phyloP scores from a whole-genome alignment of 2,888 invertebrate genomes.

The Cremastobaeus sp. region DNA sequence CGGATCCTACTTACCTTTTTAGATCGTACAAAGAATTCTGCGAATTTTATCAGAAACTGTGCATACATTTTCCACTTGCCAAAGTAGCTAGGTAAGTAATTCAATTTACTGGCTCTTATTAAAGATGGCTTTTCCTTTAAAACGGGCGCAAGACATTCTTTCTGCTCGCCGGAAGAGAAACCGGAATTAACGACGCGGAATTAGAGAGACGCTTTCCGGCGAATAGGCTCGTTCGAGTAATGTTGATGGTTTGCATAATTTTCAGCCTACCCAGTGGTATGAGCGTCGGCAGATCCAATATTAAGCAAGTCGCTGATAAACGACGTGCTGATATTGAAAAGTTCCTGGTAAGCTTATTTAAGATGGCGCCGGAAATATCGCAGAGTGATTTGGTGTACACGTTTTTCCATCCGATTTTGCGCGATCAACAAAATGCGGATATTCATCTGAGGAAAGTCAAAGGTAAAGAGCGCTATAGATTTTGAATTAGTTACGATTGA shows the following conservation, averaged over 20 bases:
- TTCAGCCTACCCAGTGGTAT: constrained; percentile 85
- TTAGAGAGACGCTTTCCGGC: background rate
- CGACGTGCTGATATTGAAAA: constrained; percentile 92
- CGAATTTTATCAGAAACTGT: constrained; percentile 96
- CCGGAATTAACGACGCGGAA: constrained; percentile 7
- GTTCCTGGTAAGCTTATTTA: constrained; percentile 91
- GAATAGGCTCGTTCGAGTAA: constrained; percentile 11
- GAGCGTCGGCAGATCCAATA: constrained; percentile 94
- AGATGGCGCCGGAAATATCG: constrained; percentile 94
- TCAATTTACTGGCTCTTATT: constrained; percentile 37
- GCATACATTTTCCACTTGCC: constrained; percentile 93
- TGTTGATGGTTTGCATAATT: constrained; percentile 49
- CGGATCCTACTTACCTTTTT: constrained; percentile 92
- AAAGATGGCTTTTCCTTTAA: constrained; percentile 37
- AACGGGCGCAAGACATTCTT: constrained; percentile 55
- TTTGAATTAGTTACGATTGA: constrained; percentile 7
- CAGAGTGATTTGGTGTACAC: constrained; percentile 98
- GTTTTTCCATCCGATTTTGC: constrained; percentile 96
- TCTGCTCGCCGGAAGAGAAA: background rate
- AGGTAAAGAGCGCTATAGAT: constrained; percentile 79
- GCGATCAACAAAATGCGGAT: constrained; percentile 95
- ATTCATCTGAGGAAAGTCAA: constrained; percentile 87
- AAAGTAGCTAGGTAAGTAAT: constrained; percentile 89
- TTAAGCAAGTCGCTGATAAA: constrained; percentile 95
- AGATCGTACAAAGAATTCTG: constrained; percentile 98